Base-by-base conservation (phyloP, 2,888 invertebrate species). In the Lasioglossum oenotherae region DNA sequence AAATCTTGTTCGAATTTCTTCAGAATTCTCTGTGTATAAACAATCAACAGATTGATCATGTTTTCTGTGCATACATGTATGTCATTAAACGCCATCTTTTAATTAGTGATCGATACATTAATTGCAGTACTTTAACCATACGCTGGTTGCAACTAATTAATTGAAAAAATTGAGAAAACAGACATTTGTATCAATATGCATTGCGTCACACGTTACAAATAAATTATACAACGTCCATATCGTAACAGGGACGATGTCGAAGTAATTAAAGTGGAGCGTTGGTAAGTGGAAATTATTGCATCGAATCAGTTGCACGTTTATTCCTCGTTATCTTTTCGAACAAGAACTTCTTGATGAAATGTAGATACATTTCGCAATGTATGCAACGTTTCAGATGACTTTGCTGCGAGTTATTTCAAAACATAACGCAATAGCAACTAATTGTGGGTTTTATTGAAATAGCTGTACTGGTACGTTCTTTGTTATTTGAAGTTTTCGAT, bases 221-320 rank as follows among this genome's bases (percentile, higher is more conserved):
- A 5, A 27, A 19, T 46, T 23, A 73, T 35, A 60, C 23, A 41
- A 31, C 6, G n/a, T n/a, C 67, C 6, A 53, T 49, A 53, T 53
- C 73, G 44, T 46, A 27, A 81, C n/a, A n/a, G 35, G n/a, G 5
- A 73, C 49, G 23, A 41, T n/a, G 10, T 57, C 1, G 57, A n/a
- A 60, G 23, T 38, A 60, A 49, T 74, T 23, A 35, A 57, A 71
- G 49, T 44, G 10, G 4, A 31, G 10, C 46, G 41, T 71, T 46
- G 35, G 23, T 41, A 72, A 75, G 46, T 64, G 74, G 71, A 81
- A 71, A 81, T 75, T 71, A 31, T 23, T 31, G 10, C 53, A 38
- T 74, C 49, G 23, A 35, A 23, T n/a, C 46, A 71, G 69, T 69
- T 57, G 53, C 49, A 75, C 10, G 27, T 41, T 3, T 5, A n/a